A percentile compares a stretch with the other conserved stretches of the same genome.
Evolutionary conservation across 1,140 invertebrate genomes (phyloP).

Genomic region (Pogonomyrmex barbatus): DNA sequence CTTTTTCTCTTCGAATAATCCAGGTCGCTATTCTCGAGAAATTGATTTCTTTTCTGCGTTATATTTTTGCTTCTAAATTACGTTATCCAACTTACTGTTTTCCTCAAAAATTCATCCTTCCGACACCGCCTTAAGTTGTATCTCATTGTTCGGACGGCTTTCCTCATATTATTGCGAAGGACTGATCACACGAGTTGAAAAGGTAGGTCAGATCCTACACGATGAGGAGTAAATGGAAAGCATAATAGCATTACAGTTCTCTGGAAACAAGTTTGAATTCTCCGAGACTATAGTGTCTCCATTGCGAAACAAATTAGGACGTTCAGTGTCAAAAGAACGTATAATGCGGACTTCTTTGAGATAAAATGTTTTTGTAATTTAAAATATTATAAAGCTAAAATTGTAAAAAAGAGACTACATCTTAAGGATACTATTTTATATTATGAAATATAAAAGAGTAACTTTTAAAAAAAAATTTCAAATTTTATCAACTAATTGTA

Average conservation of each 20-base stretch:
- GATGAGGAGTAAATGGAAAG: background rate
- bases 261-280: slow-evolving; percentile 30
- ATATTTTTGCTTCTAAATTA: slow-evolving; percentile 18
- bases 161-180: slow-evolving; percentile 20
- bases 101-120: slow-evolving; percentile 37
- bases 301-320: slow-evolving; percentile 35
- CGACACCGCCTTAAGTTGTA: slow-evolving; percentile 18
- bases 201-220: slow-evolving; percentile 67
- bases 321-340: slow-evolving; percentile 22
- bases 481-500: background rate
- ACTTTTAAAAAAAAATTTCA: background rate
- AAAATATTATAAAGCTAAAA: background rate
- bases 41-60: slow-evolving; percentile 11
- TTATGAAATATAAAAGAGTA: background rate
- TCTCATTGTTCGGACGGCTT: slow-evolving; percentile 26
- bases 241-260: slow-evolving; percentile 13
- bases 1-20: slow-evolving; percentile 27
- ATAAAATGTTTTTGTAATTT: background rate
- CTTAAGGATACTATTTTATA: background rate
- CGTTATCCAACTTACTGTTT: background rate
- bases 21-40: slow-evolving; percentile 37
- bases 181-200: slow-evolving; percentile 41
- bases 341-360: background rate
- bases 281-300: background rate
- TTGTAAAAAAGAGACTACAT: background rate